phyloP scores from a whole-genome alignment of 2,113 vertebrate genomes.

The Rhombomys opimus region DNA sequence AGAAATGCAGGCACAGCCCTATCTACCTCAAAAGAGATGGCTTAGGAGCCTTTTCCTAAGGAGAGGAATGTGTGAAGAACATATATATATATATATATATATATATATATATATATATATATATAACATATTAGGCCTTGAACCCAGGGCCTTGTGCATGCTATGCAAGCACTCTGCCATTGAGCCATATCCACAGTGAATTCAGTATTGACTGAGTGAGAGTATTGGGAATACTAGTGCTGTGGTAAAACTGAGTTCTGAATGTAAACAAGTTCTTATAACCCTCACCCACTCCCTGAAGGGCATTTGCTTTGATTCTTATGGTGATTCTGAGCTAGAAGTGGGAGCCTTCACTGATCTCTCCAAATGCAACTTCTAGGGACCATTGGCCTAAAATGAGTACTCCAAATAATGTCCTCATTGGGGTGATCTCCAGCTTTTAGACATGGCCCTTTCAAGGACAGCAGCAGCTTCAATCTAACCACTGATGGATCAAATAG shows the following conservation, averaged over 20 bases:
- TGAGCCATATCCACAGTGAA: not conserved
- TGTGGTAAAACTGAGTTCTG: not conserved
- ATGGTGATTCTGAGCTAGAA: not conserved
- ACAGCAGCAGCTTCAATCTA: not conserved
- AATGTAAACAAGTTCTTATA: not conserved
- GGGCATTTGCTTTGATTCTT: not conserved
- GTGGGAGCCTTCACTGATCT: not conserved
- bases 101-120: no score
- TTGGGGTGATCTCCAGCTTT: not conserved
- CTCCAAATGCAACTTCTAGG: not conserved
- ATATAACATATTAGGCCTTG: not conserved
- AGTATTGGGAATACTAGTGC: not conserved
- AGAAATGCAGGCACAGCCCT: not conserved
- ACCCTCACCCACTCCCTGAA: not conserved
- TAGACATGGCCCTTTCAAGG: not conserved
- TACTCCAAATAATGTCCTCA: not conserved
- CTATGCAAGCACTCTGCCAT: not conserved
- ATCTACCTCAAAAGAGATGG: not conserved
- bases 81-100: no score
- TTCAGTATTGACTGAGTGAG: not conserved
- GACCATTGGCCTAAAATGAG: not conserved
- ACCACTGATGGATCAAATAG: not conserved
- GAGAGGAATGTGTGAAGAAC: not conserved
- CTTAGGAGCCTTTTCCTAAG: not conserved
- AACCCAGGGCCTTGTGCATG: not conserved